Evolutionary conservation across 2,888 invertebrate species (phyloP).

Genomic region (Rosalia funebris): DNA sequence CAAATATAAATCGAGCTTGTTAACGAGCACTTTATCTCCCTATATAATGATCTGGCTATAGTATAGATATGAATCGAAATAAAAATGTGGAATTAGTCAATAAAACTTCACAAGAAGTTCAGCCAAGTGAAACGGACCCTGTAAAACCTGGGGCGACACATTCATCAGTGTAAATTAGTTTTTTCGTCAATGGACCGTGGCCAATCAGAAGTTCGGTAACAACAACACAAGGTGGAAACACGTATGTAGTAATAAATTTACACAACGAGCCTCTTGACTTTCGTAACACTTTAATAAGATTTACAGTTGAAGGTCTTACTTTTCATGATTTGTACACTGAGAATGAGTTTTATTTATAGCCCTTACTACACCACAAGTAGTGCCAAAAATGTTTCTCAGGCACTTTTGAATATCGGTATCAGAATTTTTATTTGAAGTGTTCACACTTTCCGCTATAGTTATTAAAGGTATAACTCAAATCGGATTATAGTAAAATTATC

Average conservation of each 20-base stretch:
- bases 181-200: slow-evolving; percentile 38
- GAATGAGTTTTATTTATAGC: no score
- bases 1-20: slow-evolving; percentile 35
- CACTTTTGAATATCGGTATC: no score
- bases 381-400: no score
- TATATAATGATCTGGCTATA: slow-evolving; percentile 36
- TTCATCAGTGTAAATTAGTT: slow-evolving; percentile 36
- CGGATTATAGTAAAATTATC: no score
- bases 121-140: slow-evolving; percentile 8
- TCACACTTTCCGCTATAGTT: no score
- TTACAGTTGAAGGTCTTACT: no score
- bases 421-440: no score
- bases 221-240: slow-evolving; percentile 14
- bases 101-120: slow-evolving; percentile 25
- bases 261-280: not conserved
- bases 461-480: no score
- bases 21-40: slow-evolving; percentile 35
- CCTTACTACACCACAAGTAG: no score
- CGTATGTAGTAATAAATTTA: slow-evolving; percentile 7
- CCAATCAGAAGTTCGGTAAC: slow-evolving; percentile 25
- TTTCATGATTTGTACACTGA: no score
- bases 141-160: slow-evolving; percentile 25
- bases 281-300: no score
- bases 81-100: slow-evolving; percentile 31
- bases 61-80: slow-evolving; percentile 36